Evolutionary conservation across 2,888 invertebrate genomes (phyloP).

Genomic region (Lithophane leautieri): DNA sequence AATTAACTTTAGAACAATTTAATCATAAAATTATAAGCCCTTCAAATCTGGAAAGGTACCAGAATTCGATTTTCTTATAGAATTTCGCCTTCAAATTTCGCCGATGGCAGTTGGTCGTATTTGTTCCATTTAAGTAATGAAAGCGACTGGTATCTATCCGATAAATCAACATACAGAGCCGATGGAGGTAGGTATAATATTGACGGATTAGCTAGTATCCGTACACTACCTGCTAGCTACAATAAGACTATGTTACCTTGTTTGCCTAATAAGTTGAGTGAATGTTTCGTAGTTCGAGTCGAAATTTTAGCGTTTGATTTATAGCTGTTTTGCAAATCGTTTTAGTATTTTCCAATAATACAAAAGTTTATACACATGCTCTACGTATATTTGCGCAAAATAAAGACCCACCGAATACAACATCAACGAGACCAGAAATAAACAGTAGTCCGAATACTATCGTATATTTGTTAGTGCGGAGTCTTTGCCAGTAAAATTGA

Average conservation of each 20-base stretch:
- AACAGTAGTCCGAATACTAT: background rate
- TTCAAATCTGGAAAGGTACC: slow-evolving; percentile 41
- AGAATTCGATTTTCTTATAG: slow-evolving; percentile 39
- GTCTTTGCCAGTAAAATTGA: background rate
- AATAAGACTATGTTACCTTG: slow-evolving; percentile 45
- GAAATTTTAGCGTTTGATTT: slow-evolving; percentile 50
- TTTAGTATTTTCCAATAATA: slow-evolving; percentile 34
- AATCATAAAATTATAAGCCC: slow-evolving; percentile 47
- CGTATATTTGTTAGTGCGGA: background rate
- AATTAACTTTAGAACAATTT: slow-evolving; percentile 44
- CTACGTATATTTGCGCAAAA: slow-evolving; percentile 14
- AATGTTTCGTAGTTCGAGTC: slow-evolving; percentile 41
- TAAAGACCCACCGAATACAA: background rate
- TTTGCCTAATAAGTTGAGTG: slow-evolving; percentile 57
- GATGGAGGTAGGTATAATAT: slow-evolving; percentile 43
- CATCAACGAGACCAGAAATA: background rate
- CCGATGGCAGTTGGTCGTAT: slow-evolving; percentile 39
- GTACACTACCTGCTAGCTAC: slow-evolving; percentile 16
- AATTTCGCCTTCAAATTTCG: slow-evolving; percentile 45
- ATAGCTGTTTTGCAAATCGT: slow-evolving; percentile 40
- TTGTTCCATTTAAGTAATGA: slow-evolving; percentile 69
- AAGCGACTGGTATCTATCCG: slow-evolving; percentile 56
- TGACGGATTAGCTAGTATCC: slow-evolving; percentile 49
- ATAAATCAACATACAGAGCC: slow-evolving; percentile 67
- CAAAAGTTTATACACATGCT: background rate